These are phyloP conservation scores for Drosophila buzzatii DNA, from an alignment of 2,888 invertebrate species.

Conservation along the genomic window DNA sequence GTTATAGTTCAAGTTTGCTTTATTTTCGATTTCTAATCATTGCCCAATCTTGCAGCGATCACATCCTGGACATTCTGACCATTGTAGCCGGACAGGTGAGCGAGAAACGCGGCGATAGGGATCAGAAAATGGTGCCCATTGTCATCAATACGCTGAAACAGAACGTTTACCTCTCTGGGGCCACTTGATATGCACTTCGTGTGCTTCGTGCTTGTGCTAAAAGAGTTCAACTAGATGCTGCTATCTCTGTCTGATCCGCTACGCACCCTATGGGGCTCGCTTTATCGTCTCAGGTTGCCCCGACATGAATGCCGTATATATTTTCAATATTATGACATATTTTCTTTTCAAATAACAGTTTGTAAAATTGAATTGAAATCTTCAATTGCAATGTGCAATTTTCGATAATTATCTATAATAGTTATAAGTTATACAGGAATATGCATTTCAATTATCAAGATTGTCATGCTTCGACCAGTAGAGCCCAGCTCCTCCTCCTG, in stretches of 20 bases:
- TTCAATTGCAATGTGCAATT: too few species aligned
- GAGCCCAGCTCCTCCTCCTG: too few species aligned
- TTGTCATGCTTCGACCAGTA: too few species aligned
- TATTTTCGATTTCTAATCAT: background rate
- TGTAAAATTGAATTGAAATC: background rate
- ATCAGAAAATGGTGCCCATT: constrained; percentile 79
- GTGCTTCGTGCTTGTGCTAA: background rate
- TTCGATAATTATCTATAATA: too few species aligned
- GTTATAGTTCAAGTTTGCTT: background rate
- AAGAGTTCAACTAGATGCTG: background rate
- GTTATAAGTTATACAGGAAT: too few species aligned
- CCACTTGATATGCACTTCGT: background rate
- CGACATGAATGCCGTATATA: too few species aligned
- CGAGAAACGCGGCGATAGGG: constrained; percentile 64
- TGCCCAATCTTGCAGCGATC: constrained; percentile 62
- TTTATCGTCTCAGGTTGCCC: too few species aligned
- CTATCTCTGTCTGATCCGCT: constrained; percentile 9
- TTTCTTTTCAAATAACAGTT: background rate
- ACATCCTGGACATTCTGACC: constrained; percentile 81
- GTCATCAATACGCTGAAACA: constrained; percentile 69
- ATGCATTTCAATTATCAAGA: too few species aligned
- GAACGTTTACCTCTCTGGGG: constrained; percentile 75
- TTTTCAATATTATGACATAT: background rate
- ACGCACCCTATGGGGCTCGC: background rate
- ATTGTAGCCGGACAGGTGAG: constrained; percentile 67